Evolutionary conservation across 2,113 vertebrate species (phyloP), one percentile per base, ranked within the genome.

Genomic region (Seriola quinqueradiata): DNA sequence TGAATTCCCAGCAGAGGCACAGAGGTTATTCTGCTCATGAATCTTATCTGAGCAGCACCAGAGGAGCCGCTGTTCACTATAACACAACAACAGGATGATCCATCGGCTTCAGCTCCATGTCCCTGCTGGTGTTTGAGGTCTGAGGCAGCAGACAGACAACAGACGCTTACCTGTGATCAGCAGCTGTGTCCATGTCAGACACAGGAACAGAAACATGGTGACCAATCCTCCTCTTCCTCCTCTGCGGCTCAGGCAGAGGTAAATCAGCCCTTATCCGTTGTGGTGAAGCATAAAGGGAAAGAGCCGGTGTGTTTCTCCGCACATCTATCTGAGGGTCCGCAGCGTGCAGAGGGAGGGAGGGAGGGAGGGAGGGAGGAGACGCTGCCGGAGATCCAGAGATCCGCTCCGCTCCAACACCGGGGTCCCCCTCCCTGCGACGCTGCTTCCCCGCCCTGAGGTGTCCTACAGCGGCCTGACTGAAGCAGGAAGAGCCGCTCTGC

Each of bases 141-240:
- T 0, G 3, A 67, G 40, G 57, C 25, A 36, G 23, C 55, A 32
- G 0, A 4, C 23, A 57, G 42, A 48, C 5, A 50, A n/a, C 36
- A 70, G 54, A 65, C 1, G 42, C 64, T 82, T 68, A 93, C 92
- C 92, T 92, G 90, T 12, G 67, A 84, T 8, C 70, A 90, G 90
- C 86, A 89, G 84, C 85, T 88, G 90, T 0, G 77, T 81, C 87
- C 92, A 93, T 1, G 73, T n/a, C 0, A 91, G 63, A 58, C 59
- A 54, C 44, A 72, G 32, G 40, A 63, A 17, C 0, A 86, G 72
- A 7, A 81, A 66, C 87, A 85, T 77, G 84, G 72, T 64, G 79
- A 72, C 4, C 0, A 52, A 11, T 44, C 50, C 77, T 73, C 46
- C 34, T 70, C 70, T 23, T 79, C 48, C 52, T 73, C 69, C 25